Base-by-base conservation (phyloP, 2,888 invertebrate genomes). In the Alcis repandata region DNA sequence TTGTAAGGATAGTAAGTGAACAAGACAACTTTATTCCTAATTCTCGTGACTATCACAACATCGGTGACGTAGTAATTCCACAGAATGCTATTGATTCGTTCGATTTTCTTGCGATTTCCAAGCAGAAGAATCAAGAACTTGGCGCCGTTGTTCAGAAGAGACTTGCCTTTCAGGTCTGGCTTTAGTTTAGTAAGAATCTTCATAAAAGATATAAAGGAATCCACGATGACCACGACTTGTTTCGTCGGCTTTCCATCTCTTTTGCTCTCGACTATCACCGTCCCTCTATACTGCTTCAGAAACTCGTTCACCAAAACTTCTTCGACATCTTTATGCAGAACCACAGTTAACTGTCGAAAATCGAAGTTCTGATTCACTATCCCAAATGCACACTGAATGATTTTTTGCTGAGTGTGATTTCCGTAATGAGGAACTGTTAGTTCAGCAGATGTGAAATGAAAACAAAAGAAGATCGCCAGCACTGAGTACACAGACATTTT, bases 1-100 rank as follows among this genome's bases (percentile, higher is more conserved):
- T 81, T 83, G 33, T 86, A 89, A 0, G 90, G 90, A 60, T 75
- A 86, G 65, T 85, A 89, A 1, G 88, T 87, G 46, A 83, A 86
- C 10, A 90, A 57, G 10, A 75, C 74, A 9, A 84, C 73, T 63
- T 69, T 74, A 22, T 74, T 77, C 32, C 74, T 76, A 41, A 77
- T 71, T 38, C 64, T 77, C 1, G 79, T 70, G 1, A 89, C 70
- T 17, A 87, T 78, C 0, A 89, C 70, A 0, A 83, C 80, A 61
- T 90, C 82, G 0, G 80, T 81, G 0, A 85, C 85, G 22, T 85
- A 79, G 53, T 83, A 86, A 49, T 70, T 81, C 88, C 89, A 90
- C 15, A 90, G 66, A 32, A 86, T 78, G 4, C 68, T 75, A 27
- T 79, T 86, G 13, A 90, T 84, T 27, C 27, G 27, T 27, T 27